Base-by-base conservation (phyloP, 2,113 vertebrate genomes). In the Hyaena hyaena region DNA sequence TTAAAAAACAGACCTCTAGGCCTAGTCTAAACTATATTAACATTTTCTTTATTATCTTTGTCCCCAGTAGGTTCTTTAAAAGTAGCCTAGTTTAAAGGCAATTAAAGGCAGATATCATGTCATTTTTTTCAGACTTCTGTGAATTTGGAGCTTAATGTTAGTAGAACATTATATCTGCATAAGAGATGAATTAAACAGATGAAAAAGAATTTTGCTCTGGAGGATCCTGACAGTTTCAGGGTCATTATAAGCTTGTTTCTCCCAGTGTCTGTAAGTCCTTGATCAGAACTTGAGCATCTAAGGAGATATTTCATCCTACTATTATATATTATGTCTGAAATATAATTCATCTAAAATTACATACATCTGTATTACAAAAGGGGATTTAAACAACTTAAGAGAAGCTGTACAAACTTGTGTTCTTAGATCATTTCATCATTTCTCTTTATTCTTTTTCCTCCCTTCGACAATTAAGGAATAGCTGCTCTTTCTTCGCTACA, bases 21-120 rank as follows among this genome's bases (percentile, higher is more conserved):
- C 43, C 10, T 65, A 12, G 4, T 90, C 85, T 96, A 96, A 95
- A 88, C 45, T 81, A 28, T 58, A 50, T 94, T 82, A 93, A 79
- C 50, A 39, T 96, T 96, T 96, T 93, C 63, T 86, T 93, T 69
- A 69, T 93, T 93, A 88, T 71, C 66, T 86, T 96, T 90, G 61
- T 53, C 11, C 45, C 66, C 66, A 48, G 50, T 81, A 87, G 26
- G n/a, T 39, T 90, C 26, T 84, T 90, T 86, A 66, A 69, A 95
- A 88, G 45, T 45, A 95, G 26, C 66, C 45, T 84, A 24, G 50
- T 86, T 87, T 80, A 93, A 96, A 96, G 74, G 16, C 84, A 88
- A 45, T 95, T 79, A 90, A 96, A 96, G 31, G 85, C 12, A 66
- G 63, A 69, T 43, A 63, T 88, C 28, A 12, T 93, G 73, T 48